A percentile compares a stretch with the other conserved stretches of the same genome.
phyloP scores from a whole-genome alignment of 2,888 invertebrate genomes.

The Trissoscelio sp. region DNA sequence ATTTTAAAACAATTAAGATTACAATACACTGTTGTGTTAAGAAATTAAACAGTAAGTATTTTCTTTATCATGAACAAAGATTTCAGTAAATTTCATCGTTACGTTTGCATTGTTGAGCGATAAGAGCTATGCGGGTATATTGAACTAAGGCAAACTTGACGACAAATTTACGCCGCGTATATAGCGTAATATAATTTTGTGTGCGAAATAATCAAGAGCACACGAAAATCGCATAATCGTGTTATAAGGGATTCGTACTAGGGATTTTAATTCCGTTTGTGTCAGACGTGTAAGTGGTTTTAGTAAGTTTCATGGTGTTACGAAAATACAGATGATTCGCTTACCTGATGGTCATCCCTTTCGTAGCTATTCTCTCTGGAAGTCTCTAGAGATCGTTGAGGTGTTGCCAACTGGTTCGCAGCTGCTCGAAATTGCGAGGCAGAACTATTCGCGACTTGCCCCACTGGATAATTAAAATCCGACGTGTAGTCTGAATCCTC shows the following conservation, averaged over 20 bases:
- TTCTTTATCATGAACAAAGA: no score
- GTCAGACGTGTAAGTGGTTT: slow-evolving; percentile 18
- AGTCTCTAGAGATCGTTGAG: slow-evolving; percentile 91
- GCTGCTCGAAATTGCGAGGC: slow-evolving; percentile 93
- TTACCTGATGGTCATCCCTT: slow-evolving; percentile 88
- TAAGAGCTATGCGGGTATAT: slow-evolving; percentile 3
- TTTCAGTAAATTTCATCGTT: background rate
- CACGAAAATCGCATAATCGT: slow-evolving; percentile 15
- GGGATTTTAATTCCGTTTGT: slow-evolving; percentile 13
- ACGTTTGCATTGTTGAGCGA: background rate
- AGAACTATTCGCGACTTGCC: slow-evolving; percentile 94
- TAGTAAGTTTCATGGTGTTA: slow-evolving; percentile 14
- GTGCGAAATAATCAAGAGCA: slow-evolving; percentile 4
- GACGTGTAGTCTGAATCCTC: slow-evolving; percentile 99
- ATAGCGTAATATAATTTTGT: slow-evolving; percentile 8
- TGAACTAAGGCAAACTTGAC: slow-evolving; percentile 5
- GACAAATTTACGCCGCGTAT: slow-evolving; percentile 15
- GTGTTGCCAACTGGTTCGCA: slow-evolving; percentile 91
- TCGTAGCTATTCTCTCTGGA: slow-evolving; percentile 93
- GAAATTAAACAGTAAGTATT: no score
- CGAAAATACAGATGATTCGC: slow-evolving; percentile 41
- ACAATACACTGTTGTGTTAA: no score
- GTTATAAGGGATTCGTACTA: background rate
- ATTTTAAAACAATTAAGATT: background rate
- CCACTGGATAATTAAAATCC: slow-evolving; percentile 96